Evolutionary conservation across 2,113 vertebrate genomes (phyloP).

Genomic region (Paradisaea rubra): DNA sequence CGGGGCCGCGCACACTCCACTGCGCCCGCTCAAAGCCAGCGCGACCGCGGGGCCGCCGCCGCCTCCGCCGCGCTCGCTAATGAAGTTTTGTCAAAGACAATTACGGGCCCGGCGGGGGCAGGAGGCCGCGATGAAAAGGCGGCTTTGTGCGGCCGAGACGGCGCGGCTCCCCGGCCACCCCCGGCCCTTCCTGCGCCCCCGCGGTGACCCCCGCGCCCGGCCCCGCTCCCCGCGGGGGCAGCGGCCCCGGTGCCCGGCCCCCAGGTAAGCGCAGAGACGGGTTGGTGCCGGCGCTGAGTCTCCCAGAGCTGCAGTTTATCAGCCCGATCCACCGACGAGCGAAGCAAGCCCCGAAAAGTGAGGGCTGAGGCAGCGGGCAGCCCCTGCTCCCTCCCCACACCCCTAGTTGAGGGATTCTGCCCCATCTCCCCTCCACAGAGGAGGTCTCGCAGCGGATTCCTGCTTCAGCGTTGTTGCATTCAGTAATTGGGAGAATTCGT

Average conservation of each 20-base stretch:
- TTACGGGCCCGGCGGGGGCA: constrained; percentile 72
- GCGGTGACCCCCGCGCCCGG: constrained; percentile 66
- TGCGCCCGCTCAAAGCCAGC: constrained; percentile 83
- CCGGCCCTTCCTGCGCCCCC: constrained; percentile 74
- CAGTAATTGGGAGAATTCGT: neutral
- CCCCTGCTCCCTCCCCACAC: neutral
- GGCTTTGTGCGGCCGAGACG: constrained; percentile 77
- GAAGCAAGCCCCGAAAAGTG: neutral
- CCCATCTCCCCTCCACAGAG: too few relatives aligned
- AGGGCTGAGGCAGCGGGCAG: neutral
- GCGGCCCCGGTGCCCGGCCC: neutral
- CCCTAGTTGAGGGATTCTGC: neutral
- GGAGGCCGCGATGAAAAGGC: constrained; percentile 77
- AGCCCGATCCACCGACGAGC: fast-evolving
- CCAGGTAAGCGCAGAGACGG: neutral
- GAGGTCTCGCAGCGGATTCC: neutral
- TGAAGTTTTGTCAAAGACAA: constrained; percentile 88
- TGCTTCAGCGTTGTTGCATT: neutral
- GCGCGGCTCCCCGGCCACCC: constrained; percentile 39
- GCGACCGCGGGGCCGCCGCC: constrained; percentile 73
- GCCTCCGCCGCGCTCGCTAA: constrained; percentile 81
- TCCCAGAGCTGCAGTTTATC: neutral
- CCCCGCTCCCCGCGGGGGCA: neutral
- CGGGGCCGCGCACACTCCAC: constrained; percentile 81
- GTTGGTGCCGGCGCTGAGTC: fast-evolving